These are phyloP conservation scores for Lethocerus indicus DNA, from an alignment of 1,140 invertebrate species.

Conservation along the genomic window DNA sequence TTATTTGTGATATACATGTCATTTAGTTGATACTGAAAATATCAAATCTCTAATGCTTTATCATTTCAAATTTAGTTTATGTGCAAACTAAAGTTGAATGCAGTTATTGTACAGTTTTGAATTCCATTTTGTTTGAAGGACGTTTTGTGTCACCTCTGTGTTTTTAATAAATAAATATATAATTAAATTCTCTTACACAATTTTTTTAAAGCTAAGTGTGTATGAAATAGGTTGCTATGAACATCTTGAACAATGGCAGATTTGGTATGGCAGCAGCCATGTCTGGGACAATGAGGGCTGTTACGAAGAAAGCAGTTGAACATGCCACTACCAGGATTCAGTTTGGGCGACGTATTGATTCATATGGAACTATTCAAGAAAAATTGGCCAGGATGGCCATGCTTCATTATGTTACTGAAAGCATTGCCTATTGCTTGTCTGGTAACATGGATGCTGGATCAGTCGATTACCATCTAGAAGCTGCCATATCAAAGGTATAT, in stretches of 20 bases:
- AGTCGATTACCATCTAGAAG: slow-evolving; percentile 79
- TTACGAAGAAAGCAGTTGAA: slow-evolving; percentile 77
- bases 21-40: too few relatives aligned
- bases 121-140: too few relatives aligned
- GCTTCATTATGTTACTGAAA: slow-evolving; percentile 88
- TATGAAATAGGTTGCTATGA: slow-evolving; percentile 95
- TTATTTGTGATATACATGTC: too few relatives aligned
- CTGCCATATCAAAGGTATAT: slow-evolving; percentile 87
- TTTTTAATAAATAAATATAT: too few relatives aligned
- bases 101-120: too few relatives aligned
- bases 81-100: too few relatives aligned
- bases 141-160: too few relatives aligned
- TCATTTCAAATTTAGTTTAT: too few relatives aligned
- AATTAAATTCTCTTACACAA: too few relatives aligned
- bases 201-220: too few relatives aligned
- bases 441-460: slow-evolving; percentile 85
- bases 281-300: slow-evolving; percentile 80
- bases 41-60: too few relatives aligned
- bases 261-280: slow-evolving; percentile 95
- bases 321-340: slow-evolving; percentile 78
- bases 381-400: slow-evolving; percentile 88
- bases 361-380: slow-evolving; percentile 81
- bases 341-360: slow-evolving; percentile 75
- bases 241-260: slow-evolving; percentile 95
- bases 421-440: slow-evolving; percentile 84